phyloP scores from a whole-genome alignment of 2,113 vertebrate species.

The Ceuthmochares aereus region DNA sequence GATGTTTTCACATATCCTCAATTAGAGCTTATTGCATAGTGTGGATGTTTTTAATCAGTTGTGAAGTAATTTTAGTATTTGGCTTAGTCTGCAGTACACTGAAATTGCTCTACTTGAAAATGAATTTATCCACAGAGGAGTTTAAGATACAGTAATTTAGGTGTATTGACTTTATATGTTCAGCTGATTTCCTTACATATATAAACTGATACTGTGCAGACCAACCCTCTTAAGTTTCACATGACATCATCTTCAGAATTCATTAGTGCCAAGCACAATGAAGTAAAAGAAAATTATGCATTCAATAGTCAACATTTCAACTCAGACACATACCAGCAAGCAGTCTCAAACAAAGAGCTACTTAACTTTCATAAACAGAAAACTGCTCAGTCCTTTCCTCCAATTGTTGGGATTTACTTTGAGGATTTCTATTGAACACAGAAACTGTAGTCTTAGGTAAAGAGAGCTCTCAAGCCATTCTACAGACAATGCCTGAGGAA shows the following conservation, averaged over 20 bases:
- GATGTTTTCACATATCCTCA: neutral
- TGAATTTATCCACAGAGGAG: neutral
- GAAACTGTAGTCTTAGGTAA: neutral
- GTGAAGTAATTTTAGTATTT: neutral
- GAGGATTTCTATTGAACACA: neutral
- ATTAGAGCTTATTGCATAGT: neutral
- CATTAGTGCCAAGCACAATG: neutral
- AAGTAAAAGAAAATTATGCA: neutral
- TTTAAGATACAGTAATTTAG: neutral
- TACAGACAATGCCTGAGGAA: neutral
- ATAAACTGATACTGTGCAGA: neutral
- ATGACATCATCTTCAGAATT: neutral
- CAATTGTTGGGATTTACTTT: neutral
- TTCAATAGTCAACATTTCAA: neutral
- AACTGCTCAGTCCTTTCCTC: neutral
- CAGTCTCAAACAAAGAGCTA: neutral
- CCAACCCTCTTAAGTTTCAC: neutral
- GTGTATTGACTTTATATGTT: neutral
- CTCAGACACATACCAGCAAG: neutral
- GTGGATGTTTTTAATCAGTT: neutral
- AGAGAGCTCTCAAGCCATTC: neutral
- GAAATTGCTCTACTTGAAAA: neutral
- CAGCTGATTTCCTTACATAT: neutral
- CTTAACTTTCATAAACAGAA: neutral
- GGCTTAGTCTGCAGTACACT: neutral